Evolutionary conservation across 2,888 invertebrate species (phyloP).

Genomic region (Endotricha flammealis): DNA sequence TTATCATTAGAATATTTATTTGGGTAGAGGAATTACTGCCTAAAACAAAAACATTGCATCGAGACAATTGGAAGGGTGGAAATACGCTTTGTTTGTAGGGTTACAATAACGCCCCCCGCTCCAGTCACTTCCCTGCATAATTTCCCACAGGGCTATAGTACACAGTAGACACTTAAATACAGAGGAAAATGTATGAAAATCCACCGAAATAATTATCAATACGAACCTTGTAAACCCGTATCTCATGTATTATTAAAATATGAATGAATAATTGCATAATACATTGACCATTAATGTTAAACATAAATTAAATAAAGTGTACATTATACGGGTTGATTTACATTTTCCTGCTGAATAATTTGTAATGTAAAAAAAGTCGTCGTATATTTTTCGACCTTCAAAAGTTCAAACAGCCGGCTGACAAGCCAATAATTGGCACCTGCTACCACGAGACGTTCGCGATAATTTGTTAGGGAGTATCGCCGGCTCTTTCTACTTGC

Average conservation of each 20-base stretch:
- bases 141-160: conserved; percentile 9
- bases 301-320: too few species aligned
- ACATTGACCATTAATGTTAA: too few species aligned
- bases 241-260: too few species aligned
- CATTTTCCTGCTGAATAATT: conserved; percentile 10
- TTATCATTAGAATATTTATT: conserved; percentile 1
- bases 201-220: too few species aligned
- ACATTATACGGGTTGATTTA: conserved; percentile 10
- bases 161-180: not conserved
- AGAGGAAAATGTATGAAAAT: too few species aligned
- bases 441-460: conserved; percentile 58
- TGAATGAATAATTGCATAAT: too few species aligned
- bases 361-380: conserved; percentile 16
- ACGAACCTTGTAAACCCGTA: too few species aligned
- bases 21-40: conserved; percentile 4
- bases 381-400: conserved; percentile 70
- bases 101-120: conserved; percentile 4
- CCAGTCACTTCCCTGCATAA: conserved; percentile 10
- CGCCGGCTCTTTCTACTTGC: conserved; percentile 36
- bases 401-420: conserved; percentile 62
- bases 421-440: conserved; percentile 65
- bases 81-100: conserved; percentile 7
- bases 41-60: conserved; percentile 3
- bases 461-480: conserved; percentile 53
- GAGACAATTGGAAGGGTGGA: conserved; percentile 1